Evolutionary conservation across 2,888 invertebrate species (phyloP), one percentile per base, ranked within the genome.

Genomic region (Emmelina monodactyla): DNA sequence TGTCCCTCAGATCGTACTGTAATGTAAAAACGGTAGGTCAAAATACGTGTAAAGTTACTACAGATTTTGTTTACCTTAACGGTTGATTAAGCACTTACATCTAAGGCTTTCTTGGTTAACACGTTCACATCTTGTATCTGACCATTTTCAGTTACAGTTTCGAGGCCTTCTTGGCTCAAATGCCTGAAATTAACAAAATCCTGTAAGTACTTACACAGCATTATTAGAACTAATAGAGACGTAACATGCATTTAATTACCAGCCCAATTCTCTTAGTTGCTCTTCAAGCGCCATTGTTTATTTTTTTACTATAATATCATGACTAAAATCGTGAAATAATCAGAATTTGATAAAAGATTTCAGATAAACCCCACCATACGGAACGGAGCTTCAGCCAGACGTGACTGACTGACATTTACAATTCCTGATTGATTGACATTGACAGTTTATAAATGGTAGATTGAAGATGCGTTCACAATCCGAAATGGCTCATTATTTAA

Each of bases 1-100:
- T 87, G 55, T 93, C 91, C 55, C 88, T 86, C 42, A 94, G 80
- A 72, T 94, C 94, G 52, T 80, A 73, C 88, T 89, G 62, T 43
- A 83, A 81, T n/a, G n/a, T n/a, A n/a, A n/a, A n/a, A n/a, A n/a
- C n/a, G n/a, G n/a, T n/a, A 54, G 50, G 47, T 40, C 45, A 51
- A 38, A 45, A 52, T 15, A 29, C 7, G 22, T 32, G 11, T n/a
- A 10, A 25, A 25, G 11, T 7, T n/a, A 25, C 6, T 7, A 3
- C n/a, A n/a, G n/a, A 25, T 19, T 10, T 15, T 29, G 14, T 29
- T 12, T 10, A 19, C 11, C n/a, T 11, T 6, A 14, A 7, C 11
- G 13, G 31, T 31, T 16, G 10, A 12, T n/a, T 37, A 14, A 9
- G 34, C 51, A 84, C 88, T 84, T 73, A 91, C 91, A 65, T 91